Evolutionary conservation across 2,888 invertebrate species (phyloP).

Genomic region (Baronia brevicornis): DNA sequence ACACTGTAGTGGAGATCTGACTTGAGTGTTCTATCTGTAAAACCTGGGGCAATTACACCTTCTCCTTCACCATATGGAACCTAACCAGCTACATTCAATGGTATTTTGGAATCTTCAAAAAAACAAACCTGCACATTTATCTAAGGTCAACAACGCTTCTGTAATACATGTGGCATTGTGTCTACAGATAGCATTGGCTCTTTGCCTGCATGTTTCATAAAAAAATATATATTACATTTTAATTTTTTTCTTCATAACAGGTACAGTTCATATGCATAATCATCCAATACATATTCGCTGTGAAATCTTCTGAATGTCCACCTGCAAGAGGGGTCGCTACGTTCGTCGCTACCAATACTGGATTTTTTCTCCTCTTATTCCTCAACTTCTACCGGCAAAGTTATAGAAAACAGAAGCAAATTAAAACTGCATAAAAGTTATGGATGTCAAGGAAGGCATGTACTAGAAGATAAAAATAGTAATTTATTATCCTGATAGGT

Average conservation of each 20-base stretch:
- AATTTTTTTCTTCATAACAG: slow-evolving; percentile 62
- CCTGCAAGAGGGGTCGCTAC: slow-evolving; percentile 72
- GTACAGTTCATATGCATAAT: slow-evolving; percentile 79
- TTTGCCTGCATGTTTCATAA: background rate
- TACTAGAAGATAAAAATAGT: slow-evolving; percentile 5
- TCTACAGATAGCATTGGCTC: too few relatives aligned
- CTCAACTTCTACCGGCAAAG: slow-evolving; percentile 77
- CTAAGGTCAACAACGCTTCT: too few relatives aligned
- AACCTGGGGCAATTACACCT: too few relatives aligned
- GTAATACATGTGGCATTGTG: too few relatives aligned
- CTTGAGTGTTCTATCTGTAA: too few relatives aligned
- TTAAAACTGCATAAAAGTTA: slow-evolving; percentile 5
- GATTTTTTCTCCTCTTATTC: slow-evolving; percentile 78
- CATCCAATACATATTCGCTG: slow-evolving; percentile 64
- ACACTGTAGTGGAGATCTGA: too few relatives aligned
- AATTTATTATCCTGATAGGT: slow-evolving; percentile 6
- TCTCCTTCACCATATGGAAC: too few relatives aligned
- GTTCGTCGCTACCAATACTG: slow-evolving; percentile 74
- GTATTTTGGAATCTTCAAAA: too few relatives aligned
- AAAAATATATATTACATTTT: slow-evolving; percentile 1
- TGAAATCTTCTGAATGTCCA: slow-evolving; percentile 74
- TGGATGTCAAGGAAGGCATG: background rate
- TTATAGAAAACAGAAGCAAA: slow-evolving; percentile 35
- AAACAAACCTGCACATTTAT: too few relatives aligned
- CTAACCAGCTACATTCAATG: too few relatives aligned